Evolutionary conservation across 2,113 vertebrate species (phyloP), one percentile per base, ranked within the genome.

Genomic region (Oreochromis aureus): DNA sequence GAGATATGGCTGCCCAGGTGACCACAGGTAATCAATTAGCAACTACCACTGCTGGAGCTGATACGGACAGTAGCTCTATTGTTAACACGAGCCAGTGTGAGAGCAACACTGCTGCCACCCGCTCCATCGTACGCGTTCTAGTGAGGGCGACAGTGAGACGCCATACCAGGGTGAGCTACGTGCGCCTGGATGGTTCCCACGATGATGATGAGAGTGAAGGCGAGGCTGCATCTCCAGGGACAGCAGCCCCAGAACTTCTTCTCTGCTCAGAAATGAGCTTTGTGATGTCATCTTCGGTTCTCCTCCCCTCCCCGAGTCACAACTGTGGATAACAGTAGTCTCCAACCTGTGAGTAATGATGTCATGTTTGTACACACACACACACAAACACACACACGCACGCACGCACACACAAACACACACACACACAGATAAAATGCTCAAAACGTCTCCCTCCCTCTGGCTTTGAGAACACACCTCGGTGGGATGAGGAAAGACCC

Each of bases 291-390:
- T 95, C 96, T 80, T 96, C 96, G 59, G 93, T 97, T 89, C 94
- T 96, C 90, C 95, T 96, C 90, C 96, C 96, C 93, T 96, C 95
- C 91, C 93, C 90, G 59, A 96, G 90, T 94, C 93, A 96, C 91
- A 96, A 95, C 95, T 95, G 90, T 92, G 96, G 95, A 96, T 96
- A 95, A 95, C 87, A 94, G 81, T 94, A 94, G 91, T 94, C 95
- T 94, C 93, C 93, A 92, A 94, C 92, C 94, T 94, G 96, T 97
- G 96, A 97, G 96, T 97, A 96, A 97, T 96, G 96, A 97, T 97
- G 96, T 97, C 96, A 96, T 95, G 95, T 96, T 96, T 96, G 95
- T 95, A 93, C 92, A 94, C 93, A 91, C 82, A 90, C 24, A 89
- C 66, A 86, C 87, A 88, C 89, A 12, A 94, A 94, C 92, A 94